A percentile compares a stretch with the other conserved stretches of the same genome.
Conservation (phyloP, 2,113 vertebrate species). For the Terrapene triunguis region DNA sequence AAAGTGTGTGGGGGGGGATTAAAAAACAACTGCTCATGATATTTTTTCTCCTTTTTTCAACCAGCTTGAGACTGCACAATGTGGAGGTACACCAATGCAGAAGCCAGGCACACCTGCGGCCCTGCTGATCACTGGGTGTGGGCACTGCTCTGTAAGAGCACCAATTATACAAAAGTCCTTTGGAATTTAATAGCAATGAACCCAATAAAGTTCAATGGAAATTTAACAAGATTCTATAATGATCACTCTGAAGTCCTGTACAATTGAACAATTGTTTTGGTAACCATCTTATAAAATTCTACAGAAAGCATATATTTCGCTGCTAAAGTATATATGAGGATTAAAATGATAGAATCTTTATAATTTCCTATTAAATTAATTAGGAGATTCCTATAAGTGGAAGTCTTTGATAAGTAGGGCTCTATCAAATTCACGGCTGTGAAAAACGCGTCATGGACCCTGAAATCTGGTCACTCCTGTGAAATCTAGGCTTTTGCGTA, state of each 20-base stretch:
- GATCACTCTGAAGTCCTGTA: not conserved
- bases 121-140: not conserved
- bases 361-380: not conserved
- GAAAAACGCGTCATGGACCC: too few relatives aligned
- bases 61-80: not conserved
- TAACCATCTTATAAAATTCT: not conserved
- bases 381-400: not conserved
- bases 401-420: not conserved
- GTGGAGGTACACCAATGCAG: not conserved
- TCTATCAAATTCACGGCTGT: too few relatives aligned
- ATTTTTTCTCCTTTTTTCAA: not conserved
- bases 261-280: not conserved
- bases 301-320: not conserved
- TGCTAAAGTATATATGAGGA: not conserved
- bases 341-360: not conserved
- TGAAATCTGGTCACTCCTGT: too few relatives aligned
- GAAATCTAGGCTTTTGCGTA: too few relatives aligned
- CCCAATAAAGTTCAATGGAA: not conserved
- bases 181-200: not conserved
- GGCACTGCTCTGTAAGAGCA: rapidly evolving
- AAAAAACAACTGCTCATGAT: not conserved
- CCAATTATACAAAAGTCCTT: not conserved
- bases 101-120: not conserved
- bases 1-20: not conserved
- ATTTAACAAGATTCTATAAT: rapidly evolving